Evolutionary conservation across 2,113 vertebrate genomes (phyloP).

Genomic region (Zosterops hypoxanthus): DNA sequence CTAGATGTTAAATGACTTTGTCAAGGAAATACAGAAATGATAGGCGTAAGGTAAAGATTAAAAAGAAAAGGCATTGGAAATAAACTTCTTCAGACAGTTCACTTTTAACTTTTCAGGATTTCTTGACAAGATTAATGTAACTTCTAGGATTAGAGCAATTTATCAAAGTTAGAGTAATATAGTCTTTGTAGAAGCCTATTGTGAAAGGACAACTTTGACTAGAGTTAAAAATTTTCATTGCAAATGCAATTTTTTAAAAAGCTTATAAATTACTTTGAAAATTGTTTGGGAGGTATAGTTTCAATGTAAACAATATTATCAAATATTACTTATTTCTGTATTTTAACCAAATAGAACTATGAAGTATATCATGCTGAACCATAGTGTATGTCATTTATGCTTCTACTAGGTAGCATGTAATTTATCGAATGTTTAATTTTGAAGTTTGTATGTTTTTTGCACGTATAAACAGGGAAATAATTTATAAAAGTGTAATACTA

Average conservation of each 20-base stretch:
- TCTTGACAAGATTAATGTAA: background rate
- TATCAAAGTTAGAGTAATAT: background rate
- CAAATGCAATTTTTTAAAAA: background rate
- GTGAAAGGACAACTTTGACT: background rate
- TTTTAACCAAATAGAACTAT: background rate
- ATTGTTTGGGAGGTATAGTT: background rate
- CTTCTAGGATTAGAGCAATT: background rate
- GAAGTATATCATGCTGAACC: background rate
- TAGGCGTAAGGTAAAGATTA: background rate
- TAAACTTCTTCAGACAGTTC: background rate
- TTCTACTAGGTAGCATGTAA: background rate
- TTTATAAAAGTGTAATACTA: background rate
- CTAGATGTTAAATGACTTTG: background rate
- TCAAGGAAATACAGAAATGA: background rate
- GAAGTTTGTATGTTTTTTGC: background rate
- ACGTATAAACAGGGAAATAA: background rate
- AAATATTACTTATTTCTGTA: background rate
- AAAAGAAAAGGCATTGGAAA: background rate
- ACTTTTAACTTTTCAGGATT: background rate
- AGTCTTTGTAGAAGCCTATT: background rate
- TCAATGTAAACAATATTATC: background rate
- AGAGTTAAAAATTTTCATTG: background rate
- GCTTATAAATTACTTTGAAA: background rate
- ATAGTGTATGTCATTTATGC: background rate
- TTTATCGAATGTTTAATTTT: background rate